A percentile compares a stretch with the other conserved stretches of the same genome.
These are phyloP conservation scores for Pheosia gnoma DNA, from an alignment of 2,888 invertebrate genomes.

Conservation along the genomic window DNA sequence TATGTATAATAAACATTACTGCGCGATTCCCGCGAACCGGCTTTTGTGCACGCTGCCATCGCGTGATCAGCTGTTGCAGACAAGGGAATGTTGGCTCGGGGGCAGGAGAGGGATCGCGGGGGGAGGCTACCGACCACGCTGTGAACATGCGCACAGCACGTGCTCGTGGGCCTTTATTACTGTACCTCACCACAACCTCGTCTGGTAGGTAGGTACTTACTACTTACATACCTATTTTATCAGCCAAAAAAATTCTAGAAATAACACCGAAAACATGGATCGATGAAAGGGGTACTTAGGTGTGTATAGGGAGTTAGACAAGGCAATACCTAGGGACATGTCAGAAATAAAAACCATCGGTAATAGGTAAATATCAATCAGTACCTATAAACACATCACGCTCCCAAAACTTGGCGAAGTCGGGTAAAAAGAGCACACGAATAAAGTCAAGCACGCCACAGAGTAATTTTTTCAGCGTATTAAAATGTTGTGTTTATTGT, in stretches of 20 bases:
- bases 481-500: slow-evolving; percentile 2
- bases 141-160: slow-evolving; percentile 73
- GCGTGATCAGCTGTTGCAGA: slow-evolving; percentile 62
- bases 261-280: too few relatives aligned
- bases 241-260: not conserved
- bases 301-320: too few relatives aligned
- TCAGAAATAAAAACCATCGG: too few relatives aligned
- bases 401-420: not conserved
- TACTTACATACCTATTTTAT: not conserved
- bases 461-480: slow-evolving; percentile 43
- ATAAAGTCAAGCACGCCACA: slow-evolving; percentile 56
- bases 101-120: slow-evolving; percentile 29
- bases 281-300: too few relatives aligned
- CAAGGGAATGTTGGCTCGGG: slow-evolving; percentile 30
- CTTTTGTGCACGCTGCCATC: slow-evolving; percentile 56
- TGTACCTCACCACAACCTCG: slow-evolving; percentile 30
- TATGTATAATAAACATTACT: slow-evolving; percentile 11
- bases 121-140: slow-evolving; percentile 48
- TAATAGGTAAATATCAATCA: too few relatives aligned
- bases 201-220: not conserved
- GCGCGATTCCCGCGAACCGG: slow-evolving; percentile 48
- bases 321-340: too few relatives aligned
- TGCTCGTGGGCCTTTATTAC: slow-evolving; percentile 66
- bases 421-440: slow-evolving; percentile 42
- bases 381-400: not conserved